These are phyloP conservation scores for Tubulanus polymorphus DNA, from an alignment of 2,888 invertebrate genomes.

Conservation along the genomic window DNA sequence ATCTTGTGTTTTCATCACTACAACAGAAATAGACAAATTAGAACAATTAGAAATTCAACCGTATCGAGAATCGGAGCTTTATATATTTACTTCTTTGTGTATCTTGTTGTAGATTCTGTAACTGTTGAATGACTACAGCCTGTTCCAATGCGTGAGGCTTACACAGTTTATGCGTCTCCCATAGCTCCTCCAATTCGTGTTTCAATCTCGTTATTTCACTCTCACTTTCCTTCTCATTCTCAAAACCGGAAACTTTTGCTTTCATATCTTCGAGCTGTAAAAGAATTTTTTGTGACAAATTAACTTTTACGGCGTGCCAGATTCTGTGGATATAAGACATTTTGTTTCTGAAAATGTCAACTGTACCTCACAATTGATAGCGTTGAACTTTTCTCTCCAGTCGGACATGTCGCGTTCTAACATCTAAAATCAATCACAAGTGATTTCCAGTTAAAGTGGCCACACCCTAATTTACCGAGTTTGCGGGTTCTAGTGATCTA, in stretches of 20 bases:
- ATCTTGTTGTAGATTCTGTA: slow-evolving; percentile 47
- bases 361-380: no score
- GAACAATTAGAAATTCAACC: no score
- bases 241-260: slow-evolving; percentile 26
- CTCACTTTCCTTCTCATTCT: slow-evolving; percentile 24
- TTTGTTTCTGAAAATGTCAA: no score
- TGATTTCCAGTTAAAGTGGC: no score
- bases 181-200: slow-evolving; percentile 43
- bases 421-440: no score
- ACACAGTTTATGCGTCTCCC: slow-evolving; percentile 43
- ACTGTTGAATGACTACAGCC: slow-evolving; percentile 44
- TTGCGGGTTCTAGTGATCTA: no score
- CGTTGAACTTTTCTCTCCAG: no score
- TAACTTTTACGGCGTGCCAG: no score
- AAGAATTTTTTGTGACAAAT: no score
- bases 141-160: slow-evolving; percentile 47
- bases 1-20: slow-evolving; percentile 50
- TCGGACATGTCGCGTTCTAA: no score
- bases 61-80: no score
- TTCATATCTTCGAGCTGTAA: slow-evolving; percentile 30
- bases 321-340: neutral
- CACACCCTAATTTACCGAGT: no score
- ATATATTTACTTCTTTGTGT: slow-evolving; percentile 42
- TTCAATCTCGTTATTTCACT: slow-evolving; percentile 21
- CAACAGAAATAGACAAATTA: slow-evolving; percentile 1